Conservation (phyloP, 2,888 invertebrate species). For the Caenorhabditis uteleia region DNA sequence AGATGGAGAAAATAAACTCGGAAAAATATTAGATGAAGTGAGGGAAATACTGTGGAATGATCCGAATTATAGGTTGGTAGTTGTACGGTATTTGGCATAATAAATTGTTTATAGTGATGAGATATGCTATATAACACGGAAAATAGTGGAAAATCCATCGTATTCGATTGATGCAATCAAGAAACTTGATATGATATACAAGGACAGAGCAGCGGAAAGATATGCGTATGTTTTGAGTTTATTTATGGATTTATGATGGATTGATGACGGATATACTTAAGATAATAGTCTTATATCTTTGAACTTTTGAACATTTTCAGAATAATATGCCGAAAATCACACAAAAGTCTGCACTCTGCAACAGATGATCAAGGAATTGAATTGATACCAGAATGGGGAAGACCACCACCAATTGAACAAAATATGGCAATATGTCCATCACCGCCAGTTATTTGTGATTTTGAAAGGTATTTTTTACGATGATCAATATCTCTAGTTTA, state of each 20-base stretch:
- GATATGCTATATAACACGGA: background rate
- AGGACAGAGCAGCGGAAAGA: constrained; percentile 13
- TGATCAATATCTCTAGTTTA: background rate
- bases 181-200: constrained; percentile 27
- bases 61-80: constrained; percentile 5
- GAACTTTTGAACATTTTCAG: background rate
- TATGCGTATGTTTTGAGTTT: constrained; percentile 3
- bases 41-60: constrained; percentile 24
- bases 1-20: constrained; percentile 17
- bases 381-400: constrained; percentile 27
- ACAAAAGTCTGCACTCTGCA: background rate
- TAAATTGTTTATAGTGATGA: background rate
- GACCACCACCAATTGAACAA: constrained; percentile 9
- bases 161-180: constrained; percentile 13
- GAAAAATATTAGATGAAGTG: constrained; percentile 18
- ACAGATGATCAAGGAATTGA: background rate
- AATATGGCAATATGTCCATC: constrained; percentile 6
- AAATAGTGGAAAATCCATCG: background rate
- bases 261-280: background rate
- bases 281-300: too few relatives aligned
- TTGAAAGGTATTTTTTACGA: constrained; percentile 4
- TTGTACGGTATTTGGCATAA: background rate
- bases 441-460: constrained; percentile 13
- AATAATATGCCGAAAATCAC: background rate
- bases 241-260: background rate